Conservation (phyloP, 53 echinoderm and acorn worm species). For the Temnopleurus reevesii region DNA sequence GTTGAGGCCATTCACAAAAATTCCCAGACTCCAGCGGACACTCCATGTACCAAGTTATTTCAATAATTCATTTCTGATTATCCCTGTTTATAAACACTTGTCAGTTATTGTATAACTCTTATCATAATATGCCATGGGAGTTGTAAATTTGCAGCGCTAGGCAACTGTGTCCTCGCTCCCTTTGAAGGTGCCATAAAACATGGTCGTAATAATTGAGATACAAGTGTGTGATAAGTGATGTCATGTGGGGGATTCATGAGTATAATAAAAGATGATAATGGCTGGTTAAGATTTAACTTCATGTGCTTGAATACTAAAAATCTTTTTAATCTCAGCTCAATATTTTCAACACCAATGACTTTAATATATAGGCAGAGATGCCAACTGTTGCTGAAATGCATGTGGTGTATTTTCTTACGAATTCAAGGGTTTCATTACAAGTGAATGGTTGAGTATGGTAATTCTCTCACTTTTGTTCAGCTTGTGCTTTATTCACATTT, state of each 20-base stretch:
- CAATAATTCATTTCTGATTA: slow-evolving; percentile 39
- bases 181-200: neutral
- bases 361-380: no score
- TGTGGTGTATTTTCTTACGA: no score
- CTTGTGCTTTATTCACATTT: no score
- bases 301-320: no score
- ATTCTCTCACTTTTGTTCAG: no score
- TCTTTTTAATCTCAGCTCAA: no score
- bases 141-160: neutral
- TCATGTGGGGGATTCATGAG: neutral
- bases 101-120: slow-evolving; percentile 37
- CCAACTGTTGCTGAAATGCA: no score
- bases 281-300: no score
- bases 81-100: slow-evolving; percentile 32
- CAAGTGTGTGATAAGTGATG: neutral
- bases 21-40: neutral
- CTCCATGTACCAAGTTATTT: neutral
- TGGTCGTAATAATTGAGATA: neutral
- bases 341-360: no score
- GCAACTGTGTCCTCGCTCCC: neutral
- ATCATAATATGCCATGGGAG: slow-evolving; percentile 1
- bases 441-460: no score
- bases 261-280: no score
- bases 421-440: no score
- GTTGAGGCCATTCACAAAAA: slow-evolving; percentile 37